Percentiles rank a stretch among this genome's conserved stretches.
phyloP scores from a whole-genome alignment of 2,113 vertebrate species.

The Platanista minor region DNA sequence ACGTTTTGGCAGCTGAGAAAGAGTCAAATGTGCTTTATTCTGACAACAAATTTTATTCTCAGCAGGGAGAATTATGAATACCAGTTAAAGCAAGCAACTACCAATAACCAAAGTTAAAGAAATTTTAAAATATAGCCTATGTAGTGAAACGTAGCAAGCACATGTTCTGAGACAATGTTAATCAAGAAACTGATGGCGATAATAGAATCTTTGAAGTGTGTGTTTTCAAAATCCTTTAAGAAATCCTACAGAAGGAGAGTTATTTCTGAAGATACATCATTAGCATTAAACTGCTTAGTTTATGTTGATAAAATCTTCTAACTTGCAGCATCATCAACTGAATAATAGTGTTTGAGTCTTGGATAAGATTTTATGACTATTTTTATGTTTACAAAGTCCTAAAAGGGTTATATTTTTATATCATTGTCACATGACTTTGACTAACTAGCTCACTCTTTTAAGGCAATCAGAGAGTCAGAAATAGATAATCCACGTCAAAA shows the following conservation, averaged over 20 bases:
- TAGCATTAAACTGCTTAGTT: neutral
- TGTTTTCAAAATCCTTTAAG: neutral
- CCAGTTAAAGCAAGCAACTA: constrained; percentile 15
- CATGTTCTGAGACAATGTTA: neutral
- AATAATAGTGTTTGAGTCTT: neutral
- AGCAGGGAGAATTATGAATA: constrained; percentile 62
- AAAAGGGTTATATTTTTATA: neutral
- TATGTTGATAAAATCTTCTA: neutral
- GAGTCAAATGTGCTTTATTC: constrained; percentile 65
- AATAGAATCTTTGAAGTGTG: neutral
- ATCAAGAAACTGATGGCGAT: neutral
- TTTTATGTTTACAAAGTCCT: neutral
- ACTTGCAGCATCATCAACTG: neutral
- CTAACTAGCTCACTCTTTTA: neutral
- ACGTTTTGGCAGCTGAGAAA: constrained; percentile 63
- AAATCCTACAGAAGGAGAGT: neutral
- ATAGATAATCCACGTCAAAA: neutral
- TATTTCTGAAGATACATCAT: neutral
- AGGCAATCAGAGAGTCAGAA: neutral
- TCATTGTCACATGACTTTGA: neutral
- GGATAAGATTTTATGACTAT: neutral
- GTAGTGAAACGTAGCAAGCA: neutral
- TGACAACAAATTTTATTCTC: constrained; percentile 68
- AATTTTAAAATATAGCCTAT: neutral
- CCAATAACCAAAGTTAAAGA: neutral